Evolutionary conservation across 2,888 invertebrate genomes (phyloP).

Genomic region (Diloba caeruleocephala): DNA sequence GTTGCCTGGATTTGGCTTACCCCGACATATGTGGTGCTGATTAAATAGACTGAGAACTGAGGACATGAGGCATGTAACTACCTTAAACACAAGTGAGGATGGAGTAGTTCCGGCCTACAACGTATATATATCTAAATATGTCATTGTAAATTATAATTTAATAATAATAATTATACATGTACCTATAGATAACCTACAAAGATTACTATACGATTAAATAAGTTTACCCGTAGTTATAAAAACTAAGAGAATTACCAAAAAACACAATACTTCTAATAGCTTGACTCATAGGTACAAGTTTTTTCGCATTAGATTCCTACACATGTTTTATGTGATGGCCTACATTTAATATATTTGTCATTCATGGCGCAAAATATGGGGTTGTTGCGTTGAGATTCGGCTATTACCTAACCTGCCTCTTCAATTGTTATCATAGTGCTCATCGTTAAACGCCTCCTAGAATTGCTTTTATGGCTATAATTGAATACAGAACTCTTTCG

Average conservation of each 20-base stretch:
- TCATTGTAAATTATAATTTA: too few relatives aligned
- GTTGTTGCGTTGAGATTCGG: conserved; percentile 37
- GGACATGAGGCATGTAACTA: too few relatives aligned
- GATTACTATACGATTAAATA: too few relatives aligned
- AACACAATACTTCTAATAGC: conserved; percentile 2
- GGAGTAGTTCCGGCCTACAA: too few relatives aligned
- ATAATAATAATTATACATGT: too few relatives aligned
- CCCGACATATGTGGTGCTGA: too few relatives aligned
- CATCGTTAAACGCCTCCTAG: conserved; percentile 20
- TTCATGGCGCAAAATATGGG: conserved; percentile 43
- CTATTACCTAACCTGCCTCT: conserved; percentile 26
- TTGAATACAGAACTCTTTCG: conserved; percentile 6
- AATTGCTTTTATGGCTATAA: conserved; percentile 11
- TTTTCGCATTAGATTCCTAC: conserved; percentile 20
- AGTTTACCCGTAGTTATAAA: background rate
- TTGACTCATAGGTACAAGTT: conserved; percentile 23
- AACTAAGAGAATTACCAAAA: conserved; percentile 1
- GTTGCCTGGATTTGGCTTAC: too few relatives aligned
- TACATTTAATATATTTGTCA: conserved; percentile 45
- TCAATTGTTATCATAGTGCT: conserved; percentile 17
- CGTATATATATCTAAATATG: too few relatives aligned
- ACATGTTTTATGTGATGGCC: conserved; percentile 22
- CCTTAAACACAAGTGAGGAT: too few relatives aligned
- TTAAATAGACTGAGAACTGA: too few relatives aligned
- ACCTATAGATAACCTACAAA: too few relatives aligned